A percentile compares a stretch with the other conserved stretches of the same genome.
phyloP scores from a whole-genome alignment of 2,888 invertebrate genomes.

The Pecten maximus region DNA sequence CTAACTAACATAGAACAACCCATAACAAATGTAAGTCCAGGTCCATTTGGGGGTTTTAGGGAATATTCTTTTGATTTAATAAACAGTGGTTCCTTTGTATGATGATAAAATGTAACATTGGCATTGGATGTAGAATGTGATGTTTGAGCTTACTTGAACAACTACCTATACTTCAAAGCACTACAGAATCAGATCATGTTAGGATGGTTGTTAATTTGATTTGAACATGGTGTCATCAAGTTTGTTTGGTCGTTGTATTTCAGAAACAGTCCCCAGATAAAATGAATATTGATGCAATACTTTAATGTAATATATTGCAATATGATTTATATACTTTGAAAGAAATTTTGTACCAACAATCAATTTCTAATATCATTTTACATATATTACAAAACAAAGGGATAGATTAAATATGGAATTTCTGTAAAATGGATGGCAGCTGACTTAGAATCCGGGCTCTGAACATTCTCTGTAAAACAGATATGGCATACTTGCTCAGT shows the following conservation, averaged over 20 bases:
- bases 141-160: neutral
- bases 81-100: neutral
- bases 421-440: too few species aligned
- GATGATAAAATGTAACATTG: neutral
- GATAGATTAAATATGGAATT: too few species aligned
- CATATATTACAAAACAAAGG: too few species aligned
- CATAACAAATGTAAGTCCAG: neutral
- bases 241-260: neutral
- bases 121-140: neutral
- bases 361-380: too few species aligned
- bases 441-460: too few species aligned
- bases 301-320: too few species aligned
- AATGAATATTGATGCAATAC: too few species aligned
- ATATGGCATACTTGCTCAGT: too few species aligned
- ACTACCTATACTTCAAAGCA: neutral
- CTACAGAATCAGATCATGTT: neutral
- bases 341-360: too few species aligned
- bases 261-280: too few species aligned
- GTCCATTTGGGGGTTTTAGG: neutral
- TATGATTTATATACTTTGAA: too few species aligned
- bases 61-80: neutral
- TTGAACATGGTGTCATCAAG: neutral
- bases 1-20: neutral
- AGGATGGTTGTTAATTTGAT: neutral
- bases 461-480: too few species aligned